Conservation (phyloP, 2,113 vertebrate species). For the Argyrosomus japonicus region DNA sequence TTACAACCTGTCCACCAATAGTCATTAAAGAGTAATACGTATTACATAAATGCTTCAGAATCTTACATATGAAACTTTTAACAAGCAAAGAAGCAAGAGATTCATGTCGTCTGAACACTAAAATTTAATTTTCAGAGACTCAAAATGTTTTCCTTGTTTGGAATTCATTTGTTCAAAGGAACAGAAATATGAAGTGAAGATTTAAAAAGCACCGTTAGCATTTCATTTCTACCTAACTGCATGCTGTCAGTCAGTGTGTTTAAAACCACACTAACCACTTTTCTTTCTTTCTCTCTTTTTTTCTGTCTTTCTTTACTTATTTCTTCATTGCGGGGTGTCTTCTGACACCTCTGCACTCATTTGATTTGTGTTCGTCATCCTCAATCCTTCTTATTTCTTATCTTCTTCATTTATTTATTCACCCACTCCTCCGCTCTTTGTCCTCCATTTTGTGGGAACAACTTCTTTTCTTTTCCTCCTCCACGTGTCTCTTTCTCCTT, state of each 20-base stretch:
- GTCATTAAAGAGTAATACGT: no score
- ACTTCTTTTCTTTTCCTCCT: background rate
- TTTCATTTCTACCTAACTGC: slow-evolving; percentile 45
- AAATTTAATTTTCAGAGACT: background rate
- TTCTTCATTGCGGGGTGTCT: slow-evolving; percentile 4
- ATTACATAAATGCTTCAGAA: no score
- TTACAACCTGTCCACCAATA: no score
- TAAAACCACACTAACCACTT: slow-evolving; percentile 66
- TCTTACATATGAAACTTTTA: no score
- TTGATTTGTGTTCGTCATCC: slow-evolving; percentile 33
- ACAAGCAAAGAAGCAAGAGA: background rate
- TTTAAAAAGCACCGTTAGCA: background rate
- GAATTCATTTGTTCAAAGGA: background rate
- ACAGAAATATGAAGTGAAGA: background rate
- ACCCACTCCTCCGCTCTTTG: background rate
- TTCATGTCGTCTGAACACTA: background rate
- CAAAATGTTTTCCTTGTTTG: background rate
- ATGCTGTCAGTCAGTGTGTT: slow-evolving; percentile 51
- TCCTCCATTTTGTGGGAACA: background rate
- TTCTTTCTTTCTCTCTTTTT: slow-evolving; percentile 36
- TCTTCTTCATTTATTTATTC: slow-evolving; percentile 3
- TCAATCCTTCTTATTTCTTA: slow-evolving; percentile 2
- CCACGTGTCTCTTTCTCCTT: background rate
- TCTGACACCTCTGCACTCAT: background rate
- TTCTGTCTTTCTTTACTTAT: slow-evolving; percentile 21